Evolutionary conservation across 1,140 invertebrate species (phyloP).

Genomic region (Drosophila burlai): DNA sequence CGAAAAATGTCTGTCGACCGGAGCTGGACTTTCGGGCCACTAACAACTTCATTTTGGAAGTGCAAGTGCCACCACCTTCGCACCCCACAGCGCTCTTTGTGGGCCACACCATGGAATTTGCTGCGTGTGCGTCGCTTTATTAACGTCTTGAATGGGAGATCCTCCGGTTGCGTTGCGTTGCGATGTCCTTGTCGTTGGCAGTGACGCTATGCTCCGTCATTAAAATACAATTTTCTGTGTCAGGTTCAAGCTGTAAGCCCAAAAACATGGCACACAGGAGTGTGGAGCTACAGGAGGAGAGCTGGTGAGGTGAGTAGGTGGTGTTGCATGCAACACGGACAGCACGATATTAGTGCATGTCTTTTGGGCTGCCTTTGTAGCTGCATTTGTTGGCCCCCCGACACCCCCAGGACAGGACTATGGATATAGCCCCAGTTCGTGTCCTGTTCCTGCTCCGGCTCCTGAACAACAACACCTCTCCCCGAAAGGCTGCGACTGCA

Average conservation of each 20-base stretch:
- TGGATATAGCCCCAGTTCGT: constrained; percentile 23
- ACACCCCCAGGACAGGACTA: constrained; percentile 47
- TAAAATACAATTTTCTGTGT: constrained; percentile 84
- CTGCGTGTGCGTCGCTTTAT: constrained; percentile 75
- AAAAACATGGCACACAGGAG: constrained; percentile 39
- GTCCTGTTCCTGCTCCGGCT: constrained; percentile 9
- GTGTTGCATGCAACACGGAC: constrained; percentile 63
- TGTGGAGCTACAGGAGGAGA: background rate
- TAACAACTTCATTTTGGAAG: constrained; percentile 74
- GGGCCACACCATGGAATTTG: constrained; percentile 32
- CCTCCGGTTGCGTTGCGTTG: constrained; percentile 15
- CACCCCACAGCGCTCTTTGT: background rate
- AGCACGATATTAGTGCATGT: constrained; percentile 77
- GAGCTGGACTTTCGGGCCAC: constrained; percentile 33
- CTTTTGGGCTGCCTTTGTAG: constrained; percentile 73
- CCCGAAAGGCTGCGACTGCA: constrained; percentile 52
- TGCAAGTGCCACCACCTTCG: constrained; percentile 33
- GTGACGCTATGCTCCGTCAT: constrained; percentile 68
- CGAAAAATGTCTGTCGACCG: constrained; percentile 43
- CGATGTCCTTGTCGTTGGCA: constrained; percentile 38
- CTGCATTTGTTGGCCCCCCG: constrained; percentile 55
- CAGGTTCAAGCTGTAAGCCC: constrained; percentile 77
- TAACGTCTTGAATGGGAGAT: constrained; percentile 70
- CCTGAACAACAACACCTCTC: constrained; percentile 20
- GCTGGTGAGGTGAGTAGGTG: constrained; percentile 31